Conservation (phyloP, 2,888 invertebrate genomes). For the Metalampra italica region DNA sequence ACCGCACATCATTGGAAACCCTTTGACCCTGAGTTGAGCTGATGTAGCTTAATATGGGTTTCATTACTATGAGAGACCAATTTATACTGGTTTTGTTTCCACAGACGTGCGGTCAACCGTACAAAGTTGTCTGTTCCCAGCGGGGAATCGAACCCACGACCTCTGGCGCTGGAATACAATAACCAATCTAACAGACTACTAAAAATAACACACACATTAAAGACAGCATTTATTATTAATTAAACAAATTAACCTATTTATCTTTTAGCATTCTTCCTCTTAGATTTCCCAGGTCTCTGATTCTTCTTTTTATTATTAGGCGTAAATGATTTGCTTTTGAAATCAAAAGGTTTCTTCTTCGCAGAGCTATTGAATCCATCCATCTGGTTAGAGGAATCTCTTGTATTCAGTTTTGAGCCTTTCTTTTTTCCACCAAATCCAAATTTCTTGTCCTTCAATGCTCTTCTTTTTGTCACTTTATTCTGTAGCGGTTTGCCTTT, state of each 20-base stretch:
- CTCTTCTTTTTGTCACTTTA: conserved; percentile 69
- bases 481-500: conserved; percentile 44
- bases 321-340: conserved; percentile 61
- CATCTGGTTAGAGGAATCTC: conserved; percentile 85
- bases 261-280: conserved; percentile 58
- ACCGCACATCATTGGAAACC: too few species aligned
- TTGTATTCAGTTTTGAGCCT: conserved; percentile 91
- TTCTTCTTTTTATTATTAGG: conserved; percentile 55
- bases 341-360: conserved; percentile 54
- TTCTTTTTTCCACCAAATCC: conserved; percentile 98
- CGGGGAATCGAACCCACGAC: too few species aligned
- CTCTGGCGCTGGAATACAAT: too few species aligned
- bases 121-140: too few species aligned
- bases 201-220: neutral
- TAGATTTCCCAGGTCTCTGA: conserved; percentile 78
- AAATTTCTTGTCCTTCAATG: conserved; percentile 89
- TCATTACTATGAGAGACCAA: too few species aligned
- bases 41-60: too few species aligned
- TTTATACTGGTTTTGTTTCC: too few species aligned
- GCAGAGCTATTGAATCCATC: conserved; percentile 75
- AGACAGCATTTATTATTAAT: neutral
- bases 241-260: conserved; percentile 23
- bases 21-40: too few species aligned
- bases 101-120: too few species aligned
- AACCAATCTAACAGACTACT: too few species aligned